Percentiles rank a stretch among this genome's conserved stretches.
Evolutionary conservation across 2,888 invertebrate genomes (phyloP).

Genomic region (Eilema sororculum): DNA sequence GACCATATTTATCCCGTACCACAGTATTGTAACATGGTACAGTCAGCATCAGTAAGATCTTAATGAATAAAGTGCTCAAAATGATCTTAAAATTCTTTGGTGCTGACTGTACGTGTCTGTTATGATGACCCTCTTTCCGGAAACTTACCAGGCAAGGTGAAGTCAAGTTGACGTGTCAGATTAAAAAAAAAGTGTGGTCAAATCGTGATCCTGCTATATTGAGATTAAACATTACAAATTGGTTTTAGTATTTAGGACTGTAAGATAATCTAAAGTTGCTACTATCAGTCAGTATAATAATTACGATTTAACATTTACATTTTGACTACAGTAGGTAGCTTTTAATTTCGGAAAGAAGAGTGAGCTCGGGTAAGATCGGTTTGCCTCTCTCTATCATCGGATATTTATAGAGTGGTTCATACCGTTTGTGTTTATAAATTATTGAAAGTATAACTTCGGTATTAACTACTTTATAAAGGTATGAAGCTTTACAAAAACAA

Average conservation of each 20-base stretch:
- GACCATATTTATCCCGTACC: neutral
- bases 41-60: too few relatives aligned
- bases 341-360: neutral
- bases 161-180: too few relatives aligned
- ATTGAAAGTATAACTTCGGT: neutral
- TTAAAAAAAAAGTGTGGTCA: too few relatives aligned
- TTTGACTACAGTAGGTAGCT: too few relatives aligned
- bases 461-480: neutral
- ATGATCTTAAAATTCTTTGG: too few relatives aligned
- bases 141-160: too few relatives aligned
- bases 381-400: neutral
- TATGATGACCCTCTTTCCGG: too few relatives aligned
- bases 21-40: neutral
- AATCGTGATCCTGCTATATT: neutral
- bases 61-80: too few relatives aligned
- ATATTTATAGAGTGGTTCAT: neutral
- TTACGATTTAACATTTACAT: too few relatives aligned
- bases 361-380: neutral
- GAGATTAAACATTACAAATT: slow-evolving; percentile 18
- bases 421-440: neutral
- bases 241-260: neutral
- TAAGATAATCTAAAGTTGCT: neutral
- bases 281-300: neutral
- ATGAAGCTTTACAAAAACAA: neutral
- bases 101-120: too few relatives aligned